These are phyloP conservation scores for Loxodonta africana DNA, from an alignment of 2,113 vertebrate species.

Conservation along the genomic window DNA sequence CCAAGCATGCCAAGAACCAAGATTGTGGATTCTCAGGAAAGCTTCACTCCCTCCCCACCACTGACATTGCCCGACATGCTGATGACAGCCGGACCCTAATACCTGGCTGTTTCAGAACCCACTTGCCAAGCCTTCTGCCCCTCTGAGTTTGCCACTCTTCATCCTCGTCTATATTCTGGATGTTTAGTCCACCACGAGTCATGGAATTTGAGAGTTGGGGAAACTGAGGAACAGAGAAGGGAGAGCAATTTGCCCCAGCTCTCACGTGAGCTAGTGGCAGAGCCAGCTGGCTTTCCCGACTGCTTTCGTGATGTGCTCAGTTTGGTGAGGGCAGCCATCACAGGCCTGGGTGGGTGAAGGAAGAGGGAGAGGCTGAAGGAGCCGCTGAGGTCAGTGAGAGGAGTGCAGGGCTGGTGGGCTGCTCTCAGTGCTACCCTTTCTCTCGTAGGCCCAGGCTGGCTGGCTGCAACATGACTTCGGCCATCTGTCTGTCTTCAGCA, in stretches of 20 bases:
- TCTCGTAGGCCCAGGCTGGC: slow-evolving; percentile 90
- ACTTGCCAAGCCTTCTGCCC: not conserved
- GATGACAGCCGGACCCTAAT: accelerated
- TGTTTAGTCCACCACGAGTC: not conserved
- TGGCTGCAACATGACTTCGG: slow-evolving; percentile 94
- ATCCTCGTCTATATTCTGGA: too few relatives aligned
- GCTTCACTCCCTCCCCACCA: too few relatives aligned
- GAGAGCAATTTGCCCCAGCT: not conserved
- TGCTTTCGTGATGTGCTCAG: not conserved
- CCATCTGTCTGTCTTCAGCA: slow-evolving; percentile 91
- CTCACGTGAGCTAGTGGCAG: not conserved
- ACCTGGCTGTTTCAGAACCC: not conserved
- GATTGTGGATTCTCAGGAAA: not conserved
- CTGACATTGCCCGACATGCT: not conserved
- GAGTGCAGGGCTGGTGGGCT: slow-evolving; percentile 26
- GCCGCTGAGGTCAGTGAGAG: slow-evolving; percentile 59
- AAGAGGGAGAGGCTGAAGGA: slow-evolving; percentile 38
- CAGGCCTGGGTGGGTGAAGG: not conserved
- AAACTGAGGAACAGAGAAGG: not conserved
- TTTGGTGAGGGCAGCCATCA: not conserved
- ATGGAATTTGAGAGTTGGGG: not conserved
- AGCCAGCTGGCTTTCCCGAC: not conserved
- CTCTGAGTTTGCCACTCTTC: not conserved
- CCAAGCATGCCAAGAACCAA: not conserved
- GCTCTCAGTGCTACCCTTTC: not conserved